A percentile compares a stretch with the other conserved stretches of the same genome.
phyloP scores from a whole-genome alignment of 2,113 vertebrate species.

The Cinclus cinclus region DNA sequence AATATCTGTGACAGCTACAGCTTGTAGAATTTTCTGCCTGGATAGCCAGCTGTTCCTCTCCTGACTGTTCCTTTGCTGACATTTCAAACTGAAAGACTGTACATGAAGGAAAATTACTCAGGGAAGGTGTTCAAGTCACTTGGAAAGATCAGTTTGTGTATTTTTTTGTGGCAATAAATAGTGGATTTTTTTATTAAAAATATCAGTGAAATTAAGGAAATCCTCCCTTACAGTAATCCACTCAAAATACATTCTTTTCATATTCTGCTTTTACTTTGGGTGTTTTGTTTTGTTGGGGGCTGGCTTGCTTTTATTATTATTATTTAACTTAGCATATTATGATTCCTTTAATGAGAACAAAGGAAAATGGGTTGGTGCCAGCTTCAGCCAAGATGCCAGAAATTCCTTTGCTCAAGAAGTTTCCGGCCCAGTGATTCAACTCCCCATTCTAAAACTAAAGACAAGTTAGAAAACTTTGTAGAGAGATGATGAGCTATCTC shows the following conservation, averaged over 20 bases:
- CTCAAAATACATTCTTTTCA: not conserved
- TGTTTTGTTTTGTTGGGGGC: not conserved
- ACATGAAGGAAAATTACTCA: not conserved
- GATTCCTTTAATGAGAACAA: constrained; percentile 61
- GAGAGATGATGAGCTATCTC: not conserved
- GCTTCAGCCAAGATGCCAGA: constrained; percentile 51
- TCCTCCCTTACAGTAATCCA: not conserved
- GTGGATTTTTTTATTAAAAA: not conserved
- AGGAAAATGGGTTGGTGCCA: constrained; percentile 53
- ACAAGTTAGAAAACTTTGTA: constrained; percentile 5
- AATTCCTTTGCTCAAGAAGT: constrained; percentile 57
- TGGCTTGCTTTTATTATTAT: not conserved
- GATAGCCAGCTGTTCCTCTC: not conserved
- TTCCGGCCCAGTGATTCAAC: constrained; percentile 29
- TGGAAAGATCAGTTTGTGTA: constrained; percentile 30
- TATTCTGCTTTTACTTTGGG: not conserved
- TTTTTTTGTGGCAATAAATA: not conserved
- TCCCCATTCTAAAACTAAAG: not conserved
- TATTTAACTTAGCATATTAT: constrained; percentile 32
- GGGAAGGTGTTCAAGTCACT: not conserved
- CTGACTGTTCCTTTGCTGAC: constrained; percentile 12
- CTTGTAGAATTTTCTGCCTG: constrained; percentile 31
- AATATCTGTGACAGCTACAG: not conserved
- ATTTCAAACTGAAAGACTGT: not conserved
- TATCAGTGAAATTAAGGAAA: not conserved